Evolutionary conservation across 1,140 invertebrate species (phyloP).

Genomic region (Bursaphelenchus mucronatus): DNA sequence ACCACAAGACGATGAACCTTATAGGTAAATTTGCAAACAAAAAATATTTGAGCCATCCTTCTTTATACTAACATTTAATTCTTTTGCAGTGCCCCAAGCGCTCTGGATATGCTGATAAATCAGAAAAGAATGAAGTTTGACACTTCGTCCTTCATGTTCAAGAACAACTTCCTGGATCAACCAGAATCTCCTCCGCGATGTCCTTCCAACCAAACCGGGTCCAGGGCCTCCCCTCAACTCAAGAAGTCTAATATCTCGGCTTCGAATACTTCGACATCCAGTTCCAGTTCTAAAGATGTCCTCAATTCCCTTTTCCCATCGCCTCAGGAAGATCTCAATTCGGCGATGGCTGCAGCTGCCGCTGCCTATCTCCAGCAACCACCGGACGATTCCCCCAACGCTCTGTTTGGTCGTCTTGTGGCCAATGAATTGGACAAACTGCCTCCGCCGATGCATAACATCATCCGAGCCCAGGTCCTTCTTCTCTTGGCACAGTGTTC

Average conservation of each 20-base stretch:
- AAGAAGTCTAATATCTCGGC: neutral
- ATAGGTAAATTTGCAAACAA: slow-evolving; percentile 9
- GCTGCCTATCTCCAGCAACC: neutral
- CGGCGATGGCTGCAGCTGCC: slow-evolving; percentile 22
- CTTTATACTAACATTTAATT: neutral
- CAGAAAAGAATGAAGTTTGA: slow-evolving; percentile 35
- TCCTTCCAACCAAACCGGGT: neutral
- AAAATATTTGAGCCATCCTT: neutral
- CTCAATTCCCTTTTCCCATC: slow-evolving; percentile 1
- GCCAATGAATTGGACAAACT: slow-evolving; percentile 36
- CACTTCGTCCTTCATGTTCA: neutral
- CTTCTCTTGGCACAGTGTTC: slow-evolving; percentile 30
- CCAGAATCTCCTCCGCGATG: neutral
- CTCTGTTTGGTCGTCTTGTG: slow-evolving; percentile 33
- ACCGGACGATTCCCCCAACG: slow-evolving; percentile 31
- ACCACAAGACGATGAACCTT: slow-evolving; percentile 24
- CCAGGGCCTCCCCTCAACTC: neutral
- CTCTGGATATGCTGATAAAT: slow-evolving; percentile 31
- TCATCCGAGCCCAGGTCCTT: slow-evolving; percentile 33
- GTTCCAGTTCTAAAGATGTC: neutral
- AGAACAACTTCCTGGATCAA: neutral
- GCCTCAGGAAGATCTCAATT: slow-evolving; percentile 5
- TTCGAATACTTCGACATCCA: neutral
- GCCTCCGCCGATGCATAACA: slow-evolving; percentile 28
- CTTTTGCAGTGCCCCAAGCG: slow-evolving; percentile 28